These are phyloP conservation scores for Penelope pileata DNA, from an alignment of 2,113 vertebrate genomes.

Conservation along the genomic window DNA sequence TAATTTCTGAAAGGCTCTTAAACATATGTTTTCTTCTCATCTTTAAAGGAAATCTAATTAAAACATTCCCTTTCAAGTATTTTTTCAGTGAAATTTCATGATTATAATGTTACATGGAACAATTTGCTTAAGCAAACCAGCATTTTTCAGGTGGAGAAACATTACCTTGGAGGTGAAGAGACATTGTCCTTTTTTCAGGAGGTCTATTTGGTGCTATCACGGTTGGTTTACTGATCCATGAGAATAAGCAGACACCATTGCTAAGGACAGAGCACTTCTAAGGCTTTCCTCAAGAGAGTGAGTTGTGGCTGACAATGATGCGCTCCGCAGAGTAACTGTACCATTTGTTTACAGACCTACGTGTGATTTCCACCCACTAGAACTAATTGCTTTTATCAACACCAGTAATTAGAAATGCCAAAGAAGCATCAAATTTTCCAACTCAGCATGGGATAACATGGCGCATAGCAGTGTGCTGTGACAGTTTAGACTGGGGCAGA, in stretches of 20 bases:
- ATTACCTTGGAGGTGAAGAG: neutral
- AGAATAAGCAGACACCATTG: neutral
- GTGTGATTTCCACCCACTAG: neutral
- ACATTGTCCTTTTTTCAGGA: rapidly evolving
- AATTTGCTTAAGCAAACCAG: neutral
- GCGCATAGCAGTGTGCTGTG: neutral
- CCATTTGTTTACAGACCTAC: neutral
- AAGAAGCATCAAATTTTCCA: neutral
- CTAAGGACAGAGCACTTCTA: neutral
- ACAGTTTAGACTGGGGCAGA: neutral
- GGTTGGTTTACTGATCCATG: neutral
- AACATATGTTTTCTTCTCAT: neutral
- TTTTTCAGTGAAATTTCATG: neutral
- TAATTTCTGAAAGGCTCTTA: neutral
- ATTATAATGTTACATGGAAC: neutral
- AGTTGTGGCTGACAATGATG: neutral
- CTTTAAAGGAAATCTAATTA: neutral
- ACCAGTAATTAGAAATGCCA: neutral
- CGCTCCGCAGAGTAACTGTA: neutral
- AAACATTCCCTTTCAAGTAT: neutral
- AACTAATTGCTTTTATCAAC: neutral
- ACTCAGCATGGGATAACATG: neutral
- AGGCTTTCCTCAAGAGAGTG: neutral
- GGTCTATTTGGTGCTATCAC: neutral
- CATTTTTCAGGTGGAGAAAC: neutral